phyloP scores from a whole-genome alignment of 1,140 invertebrate species.

The Penaeus japonicus region DNA sequence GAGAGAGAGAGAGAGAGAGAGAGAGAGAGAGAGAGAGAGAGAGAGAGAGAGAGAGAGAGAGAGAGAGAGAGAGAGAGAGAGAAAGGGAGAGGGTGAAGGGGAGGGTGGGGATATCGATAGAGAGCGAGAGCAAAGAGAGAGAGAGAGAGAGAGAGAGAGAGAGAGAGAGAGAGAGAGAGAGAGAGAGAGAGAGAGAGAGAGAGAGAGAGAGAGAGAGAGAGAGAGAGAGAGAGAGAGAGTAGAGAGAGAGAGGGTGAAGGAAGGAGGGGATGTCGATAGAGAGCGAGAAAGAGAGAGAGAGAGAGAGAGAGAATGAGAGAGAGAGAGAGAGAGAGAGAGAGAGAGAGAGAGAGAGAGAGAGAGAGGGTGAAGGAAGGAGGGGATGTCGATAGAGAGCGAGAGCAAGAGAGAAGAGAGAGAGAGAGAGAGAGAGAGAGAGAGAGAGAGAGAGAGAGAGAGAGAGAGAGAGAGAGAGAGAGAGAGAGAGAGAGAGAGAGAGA shows the following conservation, averaged over 20 bases:
- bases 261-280: too few relatives aligned
- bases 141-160: background rate
- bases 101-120: too few relatives aligned
- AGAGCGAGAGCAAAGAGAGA: background rate
- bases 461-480: too few relatives aligned
- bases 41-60: too few relatives aligned
- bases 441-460: too few relatives aligned
- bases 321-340: background rate
- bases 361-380: background rate
- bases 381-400: background rate
- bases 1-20: too few relatives aligned
- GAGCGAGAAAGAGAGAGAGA: constrained; percentile 10
- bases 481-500: too few relatives aligned
- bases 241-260: background rate
- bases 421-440: background rate
- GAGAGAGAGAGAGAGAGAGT: background rate
- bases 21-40: too few relatives aligned
- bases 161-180: too few relatives aligned
- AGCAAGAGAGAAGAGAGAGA: constrained; percentile 24
- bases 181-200: background rate
- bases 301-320: background rate
- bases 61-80: too few relatives aligned
- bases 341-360: background rate
- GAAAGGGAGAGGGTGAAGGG: too few relatives aligned
- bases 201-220: background rate